Base-by-base conservation (phyloP, 2,113 vertebrate species). In the Alligator sinensis region DNA sequence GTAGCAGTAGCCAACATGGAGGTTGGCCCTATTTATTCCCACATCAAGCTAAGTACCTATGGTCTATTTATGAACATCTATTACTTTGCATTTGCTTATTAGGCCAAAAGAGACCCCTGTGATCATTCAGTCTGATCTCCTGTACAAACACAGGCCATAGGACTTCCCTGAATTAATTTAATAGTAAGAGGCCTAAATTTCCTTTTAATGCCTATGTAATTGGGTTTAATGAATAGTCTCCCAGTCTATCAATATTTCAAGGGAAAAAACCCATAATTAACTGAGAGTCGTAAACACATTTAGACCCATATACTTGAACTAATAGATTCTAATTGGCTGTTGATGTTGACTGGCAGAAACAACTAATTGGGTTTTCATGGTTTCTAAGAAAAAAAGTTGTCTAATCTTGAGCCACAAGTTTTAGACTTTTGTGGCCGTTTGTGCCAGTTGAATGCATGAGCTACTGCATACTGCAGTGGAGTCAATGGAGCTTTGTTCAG, bases 21-120 rank as follows among this genome's bases (percentile, higher is more conserved):
- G 63, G 55, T 15, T 55, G 75, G 54, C n/a, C 11, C 15, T 59
- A 0, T 12, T 5, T 27, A 6, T 75, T 81, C 55, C 58, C n/a
- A 55, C 38, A 25, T 14, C 25, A 74, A 54, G 38, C 16, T 78
- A 68, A 2, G 61, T 16, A 3, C 64, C 19, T 3, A 0, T 5
- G 16, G 59, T 30, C 38, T 72, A 15, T 18, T 38, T 91, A 84
- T 75, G 59, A 57, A 22, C 38, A 59, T 24, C 60, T 90, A 12
- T 24, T 90, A 92, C 87, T 93, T 93, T 22, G 75, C 82, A 78
- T 59, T 94, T 81, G 82, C 61, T 66, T 89, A 60, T 5, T 79
- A 83, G n/a, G 19, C 68, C 85, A 66, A 24, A 79, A 77, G n/a
- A 81, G n/a, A 81, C 83, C 70, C 58, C 75, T 76, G 63, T 59